phyloP scores from a whole-genome alignment of 1,140 invertebrate species.

The Drosophila saltans region DNA sequence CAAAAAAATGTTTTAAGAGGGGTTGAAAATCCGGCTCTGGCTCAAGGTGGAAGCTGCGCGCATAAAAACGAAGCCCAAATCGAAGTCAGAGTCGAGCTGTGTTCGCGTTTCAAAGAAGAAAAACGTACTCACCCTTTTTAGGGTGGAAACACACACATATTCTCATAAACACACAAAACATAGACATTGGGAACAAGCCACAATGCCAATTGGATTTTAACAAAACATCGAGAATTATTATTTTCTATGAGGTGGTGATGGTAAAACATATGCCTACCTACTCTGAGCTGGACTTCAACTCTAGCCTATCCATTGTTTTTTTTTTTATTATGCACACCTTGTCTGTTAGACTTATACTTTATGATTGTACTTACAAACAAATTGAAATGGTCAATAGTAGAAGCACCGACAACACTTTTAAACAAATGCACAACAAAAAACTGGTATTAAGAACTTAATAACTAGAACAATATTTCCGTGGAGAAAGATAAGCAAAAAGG shows the following conservation, averaged over 20 bases:
- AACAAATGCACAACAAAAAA: constrained; percentile 11
- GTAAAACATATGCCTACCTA: neutral
- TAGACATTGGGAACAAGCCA: neutral
- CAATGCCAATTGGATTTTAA: constrained; percentile 13
- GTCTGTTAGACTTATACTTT: neutral
- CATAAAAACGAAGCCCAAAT: constrained; percentile 33
- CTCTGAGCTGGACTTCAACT: constrained; percentile 13
- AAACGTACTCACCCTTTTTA: constrained; percentile 32
- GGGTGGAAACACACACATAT: constrained; percentile 60
- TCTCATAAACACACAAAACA: constrained; percentile 11
- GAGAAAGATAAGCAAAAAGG: constrained; percentile 9
- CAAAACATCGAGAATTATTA: neutral
- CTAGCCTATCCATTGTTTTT: neutral
- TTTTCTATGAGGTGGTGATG: neutral
- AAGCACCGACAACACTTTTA: neutral
- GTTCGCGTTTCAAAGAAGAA: constrained; percentile 49
- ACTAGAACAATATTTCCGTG: neutral
- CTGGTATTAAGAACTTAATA: neutral
- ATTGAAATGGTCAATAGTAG: neutral
- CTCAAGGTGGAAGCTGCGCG: constrained; percentile 66
- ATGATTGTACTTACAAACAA: neutral
- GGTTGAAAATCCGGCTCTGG: constrained; percentile 52
- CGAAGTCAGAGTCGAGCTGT: constrained; percentile 52
- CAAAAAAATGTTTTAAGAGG: constrained; percentile 71
- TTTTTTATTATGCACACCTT: neutral